Evolutionary conservation across 2,113 vertebrate species (phyloP), one percentile per base, ranked within the genome.

Genomic region (Scolopax mira): DNA sequence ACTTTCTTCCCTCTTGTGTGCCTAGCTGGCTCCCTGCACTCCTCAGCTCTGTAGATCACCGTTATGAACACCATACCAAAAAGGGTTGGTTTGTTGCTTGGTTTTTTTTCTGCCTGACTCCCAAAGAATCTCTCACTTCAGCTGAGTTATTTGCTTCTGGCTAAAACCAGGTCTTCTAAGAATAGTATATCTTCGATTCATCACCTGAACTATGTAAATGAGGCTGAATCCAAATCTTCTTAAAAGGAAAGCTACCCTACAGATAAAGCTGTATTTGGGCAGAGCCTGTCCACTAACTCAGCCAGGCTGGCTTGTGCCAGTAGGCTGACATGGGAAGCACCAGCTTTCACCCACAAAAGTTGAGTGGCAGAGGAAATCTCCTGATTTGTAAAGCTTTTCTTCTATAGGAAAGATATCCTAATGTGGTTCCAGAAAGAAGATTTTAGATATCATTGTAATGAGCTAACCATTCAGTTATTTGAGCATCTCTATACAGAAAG

Each of bases 131-230:
- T 91, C 35, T 91, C 64, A 41, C 71, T 80, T 72, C 66, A 79
- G 28, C 49, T 18, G 82, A 79, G 54, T 82, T 93, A 65, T 46
- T 83, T 88, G 24, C 92, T 96, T 79, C 92, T 96, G 82, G 55
- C 75, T 90, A 62, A 77, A 90, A 54, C 55, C 13, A 51, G 41
- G 83, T 93, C 55, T 87, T 87, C 88, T 86, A 93, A 93, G 88
- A 94, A 90, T 82, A 97, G 88, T 79, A 7, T 49, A 70, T 90
- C 85, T 95, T 84, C 0, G 0, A 35, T 92, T 93, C 83, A 90
- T 96, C 80, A 95, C 94, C 93, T 95, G 80, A 92, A 60, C 83
- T 90, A 60, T 94, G 93, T 90, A 94, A 87, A 93, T 94, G 89
- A 84, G 77, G 27, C 61, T 89, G 70, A 92, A 71, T 94, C 72